Evolutionary conservation across 2,797 vertebrate genomes (phyloP), one percentile per base, ranked within the genome.

Genomic region (Mormyrops attenuatus): DNA sequence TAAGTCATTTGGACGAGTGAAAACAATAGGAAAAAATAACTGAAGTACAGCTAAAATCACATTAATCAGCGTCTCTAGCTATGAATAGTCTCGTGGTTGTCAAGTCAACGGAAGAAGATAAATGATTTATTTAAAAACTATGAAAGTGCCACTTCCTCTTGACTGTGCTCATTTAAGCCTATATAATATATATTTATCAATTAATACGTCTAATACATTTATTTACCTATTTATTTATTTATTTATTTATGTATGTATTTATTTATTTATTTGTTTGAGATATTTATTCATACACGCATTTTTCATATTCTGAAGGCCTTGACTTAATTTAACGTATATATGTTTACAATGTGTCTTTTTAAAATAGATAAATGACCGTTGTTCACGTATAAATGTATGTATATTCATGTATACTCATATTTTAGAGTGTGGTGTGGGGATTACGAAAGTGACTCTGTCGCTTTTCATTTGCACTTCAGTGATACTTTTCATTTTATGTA

Each of bases 401-500:
- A 95, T 95, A 89, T 69, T 53, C 89, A 95, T 97, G 95, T 95
- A 94, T 93, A 93, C 93, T 96, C 95, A 94, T 95, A 96, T 96
- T 97, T 96, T 92, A 93, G 93, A 89, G 93, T 97, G 97, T 98
- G 95, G 95, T 95, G 94, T 96, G 95, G 92, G 95, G 69, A 96
- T 94, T 92, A 92, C 94, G 94, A 93, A 66, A 69, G 95, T 97
- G 94, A 92, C 96, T 92, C 89, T 95, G 95, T 95, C 92, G 92
- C 91, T 95, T 91, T 93, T 93, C 90, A 95, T 96, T 96, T 96
- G 97, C 97, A 98, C 97, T 97, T 97, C 90, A 89, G 92, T 95
- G 94, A 94, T 96, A 91, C 92, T 93, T 91, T 94, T 92, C n/a
- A n/a, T 34, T 95, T 95, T 93, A 93, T 95, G 94, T 95, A 9